phyloP scores from a whole-genome alignment of 2,113 vertebrate genomes.

The Bubo blakistoni region DNA sequence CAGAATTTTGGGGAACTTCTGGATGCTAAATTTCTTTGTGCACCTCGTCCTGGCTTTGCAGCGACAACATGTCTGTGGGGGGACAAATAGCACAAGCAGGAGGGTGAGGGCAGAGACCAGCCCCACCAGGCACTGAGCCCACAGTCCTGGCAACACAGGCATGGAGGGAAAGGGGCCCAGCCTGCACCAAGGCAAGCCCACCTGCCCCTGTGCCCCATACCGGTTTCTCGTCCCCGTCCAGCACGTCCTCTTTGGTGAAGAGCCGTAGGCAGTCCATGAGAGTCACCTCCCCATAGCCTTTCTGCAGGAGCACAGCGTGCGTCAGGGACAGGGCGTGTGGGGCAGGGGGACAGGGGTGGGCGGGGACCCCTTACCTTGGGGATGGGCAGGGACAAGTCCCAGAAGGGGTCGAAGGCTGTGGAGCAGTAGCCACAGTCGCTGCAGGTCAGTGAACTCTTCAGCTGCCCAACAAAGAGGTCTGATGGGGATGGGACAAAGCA shows the following conservation, averaged over 20 bases:
- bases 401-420: constrained; percentile 94
- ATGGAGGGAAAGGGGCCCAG: not conserved
- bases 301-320: constrained; percentile 56
- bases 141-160: not conserved
- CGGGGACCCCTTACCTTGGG: constrained; percentile 77
- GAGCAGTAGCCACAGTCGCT: constrained; percentile 90
- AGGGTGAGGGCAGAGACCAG: not conserved
- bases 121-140: rapidly evolving
- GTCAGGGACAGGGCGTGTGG: not conserved
- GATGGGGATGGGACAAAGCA: not conserved
- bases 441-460: constrained; percentile 94
- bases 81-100: not conserved
- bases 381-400: constrained; percentile 94
- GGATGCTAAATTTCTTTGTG: constrained; percentile 94
- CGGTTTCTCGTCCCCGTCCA: constrained; percentile 93
- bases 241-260: constrained; percentile 92
- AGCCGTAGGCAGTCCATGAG: constrained; percentile 91
- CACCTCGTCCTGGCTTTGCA: constrained; percentile 91
- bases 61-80: constrained; percentile 83
- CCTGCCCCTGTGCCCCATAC: constrained; percentile 59
- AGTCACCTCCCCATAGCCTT: constrained; percentile 84
- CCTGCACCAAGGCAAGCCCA: not conserved
- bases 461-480: constrained; percentile 97
- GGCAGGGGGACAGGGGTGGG: rapidly evolving
- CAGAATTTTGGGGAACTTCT: constrained; percentile 95